phyloP scores from a whole-genome alignment of 35 echinoderm and acorn worm genomes.

The Apostichopus californicus region DNA sequence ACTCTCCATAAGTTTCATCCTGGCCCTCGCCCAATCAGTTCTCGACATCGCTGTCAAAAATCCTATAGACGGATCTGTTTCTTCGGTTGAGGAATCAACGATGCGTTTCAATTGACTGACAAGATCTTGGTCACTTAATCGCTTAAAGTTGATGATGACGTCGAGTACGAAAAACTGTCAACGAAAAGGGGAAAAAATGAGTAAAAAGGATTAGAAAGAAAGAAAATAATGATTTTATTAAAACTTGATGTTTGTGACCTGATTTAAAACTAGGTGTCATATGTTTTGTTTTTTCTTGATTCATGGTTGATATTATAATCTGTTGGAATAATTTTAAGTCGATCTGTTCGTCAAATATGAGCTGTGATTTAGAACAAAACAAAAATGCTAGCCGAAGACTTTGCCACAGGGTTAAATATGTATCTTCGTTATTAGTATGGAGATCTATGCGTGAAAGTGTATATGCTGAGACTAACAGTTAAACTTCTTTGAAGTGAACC shows the following conservation, averaged over 20 bases:
- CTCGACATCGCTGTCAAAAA: slow-evolving; percentile 75
- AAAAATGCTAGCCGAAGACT: too few relatives aligned
- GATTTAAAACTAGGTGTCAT: neutral
- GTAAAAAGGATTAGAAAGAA: neutral
- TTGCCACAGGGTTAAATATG: too few relatives aligned
- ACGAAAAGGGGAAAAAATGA: neutral
- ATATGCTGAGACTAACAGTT: too few relatives aligned
- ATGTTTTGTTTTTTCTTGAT: neutral
- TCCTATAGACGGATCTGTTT: slow-evolving; percentile 63
- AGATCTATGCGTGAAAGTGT: too few relatives aligned
- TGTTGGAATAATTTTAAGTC: neutral
- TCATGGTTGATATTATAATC: neutral
- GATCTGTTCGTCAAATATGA: neutral
- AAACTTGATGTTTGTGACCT: neutral
- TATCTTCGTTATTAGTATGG: too few relatives aligned
- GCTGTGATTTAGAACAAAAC: too few relatives aligned
- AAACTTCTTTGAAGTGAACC: too few relatives aligned
- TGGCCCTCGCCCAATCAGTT: slow-evolving; percentile 80
- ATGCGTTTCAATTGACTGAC: slow-evolving; percentile 93
- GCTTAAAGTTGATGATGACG: slow-evolving; percentile 99
- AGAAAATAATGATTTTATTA: neutral
- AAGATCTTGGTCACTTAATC: slow-evolving; percentile 94
- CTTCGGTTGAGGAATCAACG: slow-evolving; percentile 70
- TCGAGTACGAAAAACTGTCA: slow-evolving; percentile 94
- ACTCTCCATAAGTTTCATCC: slow-evolving; percentile 91